Evolutionary conservation across 1,140 invertebrate genomes (phyloP).

Genomic region (Anoplophora glabripennis): DNA sequence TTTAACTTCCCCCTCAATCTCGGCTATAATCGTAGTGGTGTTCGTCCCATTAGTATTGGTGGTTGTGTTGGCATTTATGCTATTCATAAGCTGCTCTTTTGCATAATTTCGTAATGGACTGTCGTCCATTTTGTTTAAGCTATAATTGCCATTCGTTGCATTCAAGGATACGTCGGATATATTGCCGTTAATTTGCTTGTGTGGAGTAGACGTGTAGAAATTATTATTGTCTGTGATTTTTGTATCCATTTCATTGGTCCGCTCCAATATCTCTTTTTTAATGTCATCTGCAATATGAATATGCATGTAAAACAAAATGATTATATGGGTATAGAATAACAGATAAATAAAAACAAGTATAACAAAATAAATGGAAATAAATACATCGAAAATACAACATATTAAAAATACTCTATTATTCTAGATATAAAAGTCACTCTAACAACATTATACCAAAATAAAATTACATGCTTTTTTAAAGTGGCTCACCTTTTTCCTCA

Average conservation of each 20-base stretch:
- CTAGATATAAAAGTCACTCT: too few relatives aligned
- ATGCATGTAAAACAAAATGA: neutral
- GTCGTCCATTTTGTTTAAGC: constrained; percentile 28
- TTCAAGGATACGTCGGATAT: constrained; percentile 31
- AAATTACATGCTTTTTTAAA: too few relatives aligned
- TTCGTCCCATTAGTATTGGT: constrained; percentile 22
- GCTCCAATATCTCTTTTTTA: constrained; percentile 22
- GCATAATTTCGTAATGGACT: constrained; percentile 33
- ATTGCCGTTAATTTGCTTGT: constrained; percentile 36
- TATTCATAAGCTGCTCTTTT: constrained; percentile 43
- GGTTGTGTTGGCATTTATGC: constrained; percentile 37
- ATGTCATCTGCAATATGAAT: constrained; percentile 29
- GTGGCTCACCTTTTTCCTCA: constrained; percentile 22
- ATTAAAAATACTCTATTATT: neutral
- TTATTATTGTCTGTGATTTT: constrained; percentile 35
- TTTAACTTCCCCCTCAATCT: constrained; percentile 46
- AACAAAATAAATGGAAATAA: too few relatives aligned
- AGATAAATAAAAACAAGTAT: too few relatives aligned
- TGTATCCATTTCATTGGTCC: constrained; percentile 19
- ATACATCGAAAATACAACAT: neutral
- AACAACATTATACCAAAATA: too few relatives aligned
- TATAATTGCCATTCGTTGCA: constrained; percentile 30
- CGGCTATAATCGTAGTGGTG: constrained; percentile 42
- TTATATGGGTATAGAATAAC: too few relatives aligned
- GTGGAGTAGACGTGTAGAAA: constrained; percentile 39